Base-by-base conservation (phyloP, 2,888 invertebrate species). In the Metacarcinus magister region DNA sequence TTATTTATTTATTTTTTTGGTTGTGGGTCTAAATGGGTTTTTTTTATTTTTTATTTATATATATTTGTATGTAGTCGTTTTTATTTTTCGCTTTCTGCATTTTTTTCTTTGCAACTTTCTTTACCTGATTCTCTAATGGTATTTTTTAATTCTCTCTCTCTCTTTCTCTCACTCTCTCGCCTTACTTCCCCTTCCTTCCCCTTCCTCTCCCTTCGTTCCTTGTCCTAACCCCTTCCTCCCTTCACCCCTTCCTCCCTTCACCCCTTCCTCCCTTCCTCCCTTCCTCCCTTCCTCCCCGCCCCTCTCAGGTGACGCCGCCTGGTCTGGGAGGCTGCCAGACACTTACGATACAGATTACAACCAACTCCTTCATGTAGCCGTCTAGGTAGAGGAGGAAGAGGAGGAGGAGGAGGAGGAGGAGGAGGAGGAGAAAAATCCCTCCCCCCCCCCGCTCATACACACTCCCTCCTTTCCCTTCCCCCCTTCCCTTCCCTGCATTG, bases 291-390 rank as follows among this genome's bases (percentile, higher is more conserved):
- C 5, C 7, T 67, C n/a, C n/a, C n/a, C n/a, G 5, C 19, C 7
- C 2, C 67, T 67, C 67, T 23, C 67, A n/a, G 67, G 67, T 23
- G 67, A n/a, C 67, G 67, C 67, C 67, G 67, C 19, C 5, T 10
- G 67, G 67, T 67, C 67, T 67, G 67, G 16, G 67, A 67, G 67
- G 67, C n/a, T 67, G 67, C 67, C 67, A 67, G n/a, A n/a, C 67
- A 67, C 10, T 67, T n/a, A 67, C 67, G 67, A 67, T n/a, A 67
- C 67, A 67, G 67, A 67, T 67, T 67, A 67, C n/a, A 0, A n/a
- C 16, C 67, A 67, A 5, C n/a, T 67, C 67, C 5, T 5, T 67
- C 67, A 67, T 67, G 60, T 16, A 60, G 16, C 19, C 19, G 60
- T 60, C 2, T 7, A 13, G 54, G 13, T 8, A 13, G 54, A 54